Conservation (phyloP, 2,113 vertebrate genomes). For the Ceyx melanurus region DNA sequence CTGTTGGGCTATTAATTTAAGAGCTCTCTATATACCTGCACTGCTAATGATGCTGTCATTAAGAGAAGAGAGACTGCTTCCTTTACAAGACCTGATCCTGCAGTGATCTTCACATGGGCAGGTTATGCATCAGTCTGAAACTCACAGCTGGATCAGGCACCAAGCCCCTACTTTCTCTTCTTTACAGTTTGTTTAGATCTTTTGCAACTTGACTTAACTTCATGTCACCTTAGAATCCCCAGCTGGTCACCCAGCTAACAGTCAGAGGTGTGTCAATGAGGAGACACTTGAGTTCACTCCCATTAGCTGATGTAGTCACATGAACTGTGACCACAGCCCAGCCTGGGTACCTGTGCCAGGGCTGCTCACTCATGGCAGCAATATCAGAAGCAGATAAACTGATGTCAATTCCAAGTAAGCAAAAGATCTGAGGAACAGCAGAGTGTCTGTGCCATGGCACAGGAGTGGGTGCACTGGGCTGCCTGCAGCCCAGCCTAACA, state of each 20-base stretch:
- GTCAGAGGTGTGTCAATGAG: neutral
- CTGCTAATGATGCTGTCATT: constrained; percentile 30
- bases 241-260: neutral
- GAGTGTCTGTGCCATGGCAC: neutral
- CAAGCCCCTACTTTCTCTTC: neutral
- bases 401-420: neutral
- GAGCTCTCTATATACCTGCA: neutral
- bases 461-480: neutral
- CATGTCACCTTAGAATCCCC: neutral
- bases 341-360: neutral
- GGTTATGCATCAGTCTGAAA: neutral
- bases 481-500: neutral
- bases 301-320: neutral
- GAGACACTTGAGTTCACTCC: neutral
- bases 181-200: neutral
- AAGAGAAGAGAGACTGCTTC: neutral
- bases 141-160: neutral
- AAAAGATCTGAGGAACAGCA: neutral
- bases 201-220: neutral
- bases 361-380: neutral
- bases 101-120: neutral
- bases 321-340: neutral
- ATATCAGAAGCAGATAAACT: neutral
- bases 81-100: neutral
- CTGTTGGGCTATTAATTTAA: constrained; percentile 54